Percentiles rank a stretch among this genome's conserved stretches.
Evolutionary conservation across 2,113 vertebrate genomes (phyloP).

Genomic region (Notiomystis cincta): DNA sequence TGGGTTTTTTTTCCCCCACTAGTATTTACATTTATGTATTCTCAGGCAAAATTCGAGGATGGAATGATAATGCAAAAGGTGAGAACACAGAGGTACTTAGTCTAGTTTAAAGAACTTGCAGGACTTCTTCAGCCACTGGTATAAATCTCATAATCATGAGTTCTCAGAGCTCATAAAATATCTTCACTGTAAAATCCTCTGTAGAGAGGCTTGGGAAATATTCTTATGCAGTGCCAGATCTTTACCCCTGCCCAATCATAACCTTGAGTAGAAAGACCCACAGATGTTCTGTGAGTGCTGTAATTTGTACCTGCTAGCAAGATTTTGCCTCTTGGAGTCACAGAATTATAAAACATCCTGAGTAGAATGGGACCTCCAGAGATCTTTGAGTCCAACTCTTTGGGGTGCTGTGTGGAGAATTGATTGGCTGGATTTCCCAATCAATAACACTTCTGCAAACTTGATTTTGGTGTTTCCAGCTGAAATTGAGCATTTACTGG

Average conservation of each 20-base stretch:
- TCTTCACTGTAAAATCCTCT: neutral
- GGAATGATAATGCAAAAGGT: neutral
- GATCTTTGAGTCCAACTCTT: neutral
- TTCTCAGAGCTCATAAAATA: neutral
- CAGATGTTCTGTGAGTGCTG: neutral
- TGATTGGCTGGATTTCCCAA: neutral
- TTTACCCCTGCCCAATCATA: neutral
- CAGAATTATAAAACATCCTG: neutral
- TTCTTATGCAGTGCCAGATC: neutral
- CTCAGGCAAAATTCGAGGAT: neutral
- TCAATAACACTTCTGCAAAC: neutral
- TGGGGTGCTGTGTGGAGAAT: neutral
- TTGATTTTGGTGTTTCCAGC: neutral
- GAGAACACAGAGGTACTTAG: neutral
- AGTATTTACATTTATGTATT: neutral
- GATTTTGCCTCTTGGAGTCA: neutral
- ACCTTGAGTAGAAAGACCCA: neutral
- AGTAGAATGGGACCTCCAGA: neutral
- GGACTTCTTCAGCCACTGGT: neutral
- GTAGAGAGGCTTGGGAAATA: neutral
- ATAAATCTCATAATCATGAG: neutral
- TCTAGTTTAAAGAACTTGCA: neutral
- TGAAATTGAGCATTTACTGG: neutral
- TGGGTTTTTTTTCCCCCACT: neutral
- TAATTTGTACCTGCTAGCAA: neutral